Conservation (phyloP, 2,797 vertebrate species). For the Eleutherodactylus coqui region DNA sequence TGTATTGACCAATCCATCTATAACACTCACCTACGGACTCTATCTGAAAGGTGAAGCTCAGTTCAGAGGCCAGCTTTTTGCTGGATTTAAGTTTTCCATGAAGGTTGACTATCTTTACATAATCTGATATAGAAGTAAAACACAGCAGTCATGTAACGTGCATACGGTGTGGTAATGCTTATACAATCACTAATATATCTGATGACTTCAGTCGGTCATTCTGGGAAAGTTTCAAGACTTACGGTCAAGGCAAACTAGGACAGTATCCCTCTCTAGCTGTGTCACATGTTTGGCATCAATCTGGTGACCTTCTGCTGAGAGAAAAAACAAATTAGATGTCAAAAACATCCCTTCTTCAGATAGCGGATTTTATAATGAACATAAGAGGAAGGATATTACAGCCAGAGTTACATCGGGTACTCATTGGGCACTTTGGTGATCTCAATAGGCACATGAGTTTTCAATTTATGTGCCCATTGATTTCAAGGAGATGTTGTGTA, state of each 20-base stretch:
- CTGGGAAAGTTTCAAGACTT: slow-evolving; percentile 71
- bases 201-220: not conserved
- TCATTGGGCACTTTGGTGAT: too few species aligned
- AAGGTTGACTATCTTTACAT: slow-evolving; percentile 97
- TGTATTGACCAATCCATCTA: too few species aligned
- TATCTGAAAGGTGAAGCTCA: slow-evolving; percentile 96
- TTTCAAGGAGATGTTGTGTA: too few species aligned
- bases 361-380: not conserved
- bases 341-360: not conserved
- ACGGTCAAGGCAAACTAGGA: slow-evolving; percentile 97
- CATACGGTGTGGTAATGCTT: not conserved
- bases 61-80: slow-evolving; percentile 96
- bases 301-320: slow-evolving; percentile 79
- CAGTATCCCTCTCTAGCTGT: slow-evolving; percentile 96
- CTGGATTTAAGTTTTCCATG: slow-evolving; percentile 95
- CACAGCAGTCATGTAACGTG: not conserved
- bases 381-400: not conserved
- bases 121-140: slow-evolving; percentile 71
- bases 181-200: not conserved
- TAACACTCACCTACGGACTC: slow-evolving; percentile 91
- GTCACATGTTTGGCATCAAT: slow-evolving; percentile 95
- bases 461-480: too few species aligned
- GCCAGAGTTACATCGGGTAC: too few species aligned
- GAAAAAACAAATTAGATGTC: not conserved
- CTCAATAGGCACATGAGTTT: too few species aligned